Conservation (phyloP, 2,113 vertebrate genomes). For the Etia nguti region DNA sequence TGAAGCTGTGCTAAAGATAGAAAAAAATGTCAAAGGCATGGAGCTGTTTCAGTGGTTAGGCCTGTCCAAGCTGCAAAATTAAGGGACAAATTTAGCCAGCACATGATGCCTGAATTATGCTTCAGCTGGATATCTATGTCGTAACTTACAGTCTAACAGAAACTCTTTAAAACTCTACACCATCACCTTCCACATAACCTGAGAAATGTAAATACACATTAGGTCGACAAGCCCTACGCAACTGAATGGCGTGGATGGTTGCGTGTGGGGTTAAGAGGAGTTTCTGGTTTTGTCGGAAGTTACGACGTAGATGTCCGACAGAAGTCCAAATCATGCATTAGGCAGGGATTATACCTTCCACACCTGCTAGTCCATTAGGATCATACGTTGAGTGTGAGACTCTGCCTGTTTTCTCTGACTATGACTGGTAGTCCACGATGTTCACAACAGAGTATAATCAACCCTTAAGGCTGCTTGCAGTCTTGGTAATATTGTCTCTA, state of each 20-base stretch:
- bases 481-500: neutral
- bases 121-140: neutral
- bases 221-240: neutral
- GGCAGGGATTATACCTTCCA: neutral
- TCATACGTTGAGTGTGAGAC: fast-evolving
- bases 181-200: neutral
- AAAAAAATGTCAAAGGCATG: neutral
- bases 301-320: fast-evolving
- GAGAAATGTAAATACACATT: neutral
- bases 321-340: neutral
- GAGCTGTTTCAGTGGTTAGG: neutral
- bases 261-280: neutral
- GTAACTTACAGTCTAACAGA: neutral
- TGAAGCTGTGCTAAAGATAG: neutral
- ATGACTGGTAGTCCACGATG: fast-evolving
- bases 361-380: neutral
- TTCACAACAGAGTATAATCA: neutral
- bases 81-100: neutral
- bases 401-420: neutral
- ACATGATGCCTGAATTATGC: neutral
- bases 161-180: neutral
- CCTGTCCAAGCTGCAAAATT: neutral
- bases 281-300: neutral
- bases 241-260: neutral
- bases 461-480: neutral